Evolutionary conservation across 2,113 vertebrate species (phyloP), one percentile per base, ranked within the genome.

Genomic region (Periophthalmodon schlosseri): DNA sequence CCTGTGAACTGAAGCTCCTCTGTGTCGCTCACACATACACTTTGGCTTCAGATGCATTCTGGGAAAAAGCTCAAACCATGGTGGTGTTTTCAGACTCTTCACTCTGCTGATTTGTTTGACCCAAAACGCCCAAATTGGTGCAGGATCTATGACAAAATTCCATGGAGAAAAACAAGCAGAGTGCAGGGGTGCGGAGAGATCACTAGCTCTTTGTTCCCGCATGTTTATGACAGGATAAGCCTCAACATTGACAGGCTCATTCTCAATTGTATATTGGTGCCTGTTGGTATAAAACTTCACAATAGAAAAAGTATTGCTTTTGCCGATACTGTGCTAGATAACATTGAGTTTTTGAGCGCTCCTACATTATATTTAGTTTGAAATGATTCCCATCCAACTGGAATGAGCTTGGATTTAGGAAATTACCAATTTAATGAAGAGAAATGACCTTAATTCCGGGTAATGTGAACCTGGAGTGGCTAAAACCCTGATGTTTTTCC

Each of bases 61-160:
- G 77, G 85, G 86, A 88, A 87, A 79, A 74, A 47, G 49, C 83
- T 80, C 77, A 87, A 87, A 88, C 83, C 72, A 74, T 49, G 76
- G 75, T 50, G 76, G 69, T 87, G 85, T 87, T 91, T 91, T 86
- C 72, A 84, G 68, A 79, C 87, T 85, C 86, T 90, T 88, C 88
- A 88, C 74, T 73, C 73, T 20, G 61, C 78, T 79, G 86, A 86
- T 88, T 87, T 91, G 76, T 85, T 88, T 86, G 72, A 90, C 84
- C 82, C 86, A 87, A 60, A 86, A 81, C 69, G 72, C 75, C 83
- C 75, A 80, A 90, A 84, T 79, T 79, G 63, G 66, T 79, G 73
- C 65, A 75, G 85, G 76, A 75, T 82, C 73, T 76, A 65, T 79
- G 81, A 86, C 86, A 77, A 82, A 80, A 82, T 84, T 87, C 81